Evolutionary conservation across 2,113 vertebrate genomes (phyloP).

Genomic region (Colistium nudipinnis): DNA sequence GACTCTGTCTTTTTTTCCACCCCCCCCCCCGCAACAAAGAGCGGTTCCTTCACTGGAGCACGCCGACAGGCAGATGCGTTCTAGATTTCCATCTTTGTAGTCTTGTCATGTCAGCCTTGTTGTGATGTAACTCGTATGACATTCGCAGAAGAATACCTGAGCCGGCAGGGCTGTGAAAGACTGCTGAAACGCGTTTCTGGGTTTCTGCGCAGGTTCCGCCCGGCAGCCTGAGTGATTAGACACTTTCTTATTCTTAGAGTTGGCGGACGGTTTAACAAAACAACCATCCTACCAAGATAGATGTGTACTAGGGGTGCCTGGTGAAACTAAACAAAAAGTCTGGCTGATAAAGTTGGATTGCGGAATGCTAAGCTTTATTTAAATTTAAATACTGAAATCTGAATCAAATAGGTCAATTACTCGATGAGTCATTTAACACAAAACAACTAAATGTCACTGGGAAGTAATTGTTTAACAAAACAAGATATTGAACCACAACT

Average conservation of each 20-base stretch:
- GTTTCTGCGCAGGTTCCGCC: background rate
- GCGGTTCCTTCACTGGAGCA: constrained; percentile 9
- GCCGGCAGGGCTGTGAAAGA: background rate
- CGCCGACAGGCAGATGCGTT: constrained; percentile 22
- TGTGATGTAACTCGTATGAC: constrained; percentile 29
- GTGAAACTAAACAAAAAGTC: background rate
- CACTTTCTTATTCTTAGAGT: background rate
- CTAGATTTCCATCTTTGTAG: constrained; percentile 22
- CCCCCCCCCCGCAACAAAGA: too few species aligned
- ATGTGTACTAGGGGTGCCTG: background rate
- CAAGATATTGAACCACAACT: background rate
- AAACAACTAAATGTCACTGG: background rate
- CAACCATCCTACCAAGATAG: background rate
- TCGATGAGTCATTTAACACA: background rate
- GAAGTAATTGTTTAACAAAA: background rate
- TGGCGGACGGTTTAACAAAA: background rate
- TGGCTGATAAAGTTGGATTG: background rate
- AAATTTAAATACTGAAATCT: background rate
- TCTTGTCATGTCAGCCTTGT: constrained; percentile 32
- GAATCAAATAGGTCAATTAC: background rate
- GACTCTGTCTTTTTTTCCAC: constrained; percentile 8
- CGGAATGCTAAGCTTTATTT: background rate
- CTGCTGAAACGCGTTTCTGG: background rate
- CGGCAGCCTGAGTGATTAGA: constrained; percentile 8
- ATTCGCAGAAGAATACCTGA: constrained; percentile 25